Base-by-base conservation (phyloP, 2,113 vertebrate species). In the Tinamus guttatus region DNA sequence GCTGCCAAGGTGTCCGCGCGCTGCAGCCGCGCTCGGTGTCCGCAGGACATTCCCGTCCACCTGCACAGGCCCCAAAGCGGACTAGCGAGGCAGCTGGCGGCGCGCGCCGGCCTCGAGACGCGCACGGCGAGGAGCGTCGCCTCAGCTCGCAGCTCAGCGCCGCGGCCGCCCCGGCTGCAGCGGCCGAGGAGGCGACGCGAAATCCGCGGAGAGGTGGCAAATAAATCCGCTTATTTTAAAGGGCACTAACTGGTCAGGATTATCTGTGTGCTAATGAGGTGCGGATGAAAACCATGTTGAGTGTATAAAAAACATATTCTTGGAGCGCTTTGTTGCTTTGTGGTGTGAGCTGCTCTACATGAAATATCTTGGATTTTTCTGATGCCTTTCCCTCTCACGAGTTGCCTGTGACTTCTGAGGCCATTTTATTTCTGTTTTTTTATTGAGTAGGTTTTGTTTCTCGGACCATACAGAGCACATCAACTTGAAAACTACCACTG, bases 201-300 rank as follows among this genome's bases (percentile, higher is more conserved):
- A 71, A 58, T 85, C 27, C 54, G 63, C 81, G 54, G 41, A 51
- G 36, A 24, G 32, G 34, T 80, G 90, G 30, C 70, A 83, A 93
- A 86, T 45, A 91, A 83, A 92, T 64, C 59, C 0, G 1, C 59
- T 64, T 65, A 25, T 91, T 88, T 93, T 82, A 30, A 81, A 88
- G 56, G 21, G 20, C 30, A 30, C 10, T 88, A 95, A 81, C 49
- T 77, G 60, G 69, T 85, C 93, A 87, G 87, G 85, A 88, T 87
- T 89, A 84, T 89, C 89, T 92, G 38, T 70, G 85, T 65, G 65
- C 87, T 97, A 94, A 96, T 70, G 93, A 94, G 86, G 92, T 90
- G 71, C 0, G 56, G 92, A 75, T 83, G 67, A 93, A 95, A 89
- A 81, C 83, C 87, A 90, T 87, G 69, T 76, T 82, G 83, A 93